Evolutionary conservation across 2,113 vertebrate genomes (phyloP).

Genomic region (Campylomormyrus numenius): DNA sequence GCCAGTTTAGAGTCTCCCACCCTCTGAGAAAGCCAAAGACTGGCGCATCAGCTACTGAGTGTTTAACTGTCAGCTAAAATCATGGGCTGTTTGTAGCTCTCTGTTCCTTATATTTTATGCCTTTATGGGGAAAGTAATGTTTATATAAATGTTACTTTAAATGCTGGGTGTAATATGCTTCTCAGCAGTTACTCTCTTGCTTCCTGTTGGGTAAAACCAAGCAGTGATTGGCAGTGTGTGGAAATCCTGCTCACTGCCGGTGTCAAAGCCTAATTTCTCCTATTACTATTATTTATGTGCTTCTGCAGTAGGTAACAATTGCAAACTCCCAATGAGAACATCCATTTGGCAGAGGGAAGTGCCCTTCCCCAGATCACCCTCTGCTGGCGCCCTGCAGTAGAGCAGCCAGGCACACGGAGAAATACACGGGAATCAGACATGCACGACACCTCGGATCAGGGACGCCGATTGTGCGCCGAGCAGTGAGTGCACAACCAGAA

Average conservation of each 20-base stretch:
- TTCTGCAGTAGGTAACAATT: neutral
- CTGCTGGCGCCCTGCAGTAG: neutral
- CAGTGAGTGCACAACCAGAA: conserved; percentile 17
- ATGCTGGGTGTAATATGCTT: neutral
- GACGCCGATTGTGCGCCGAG: neutral
- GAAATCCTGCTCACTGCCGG: neutral
- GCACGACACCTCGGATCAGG: conserved; percentile 10
- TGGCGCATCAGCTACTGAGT: neutral
- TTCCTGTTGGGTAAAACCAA: neutral
- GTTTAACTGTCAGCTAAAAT: neutral
- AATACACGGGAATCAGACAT: neutral
- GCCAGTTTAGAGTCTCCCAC: neutral
- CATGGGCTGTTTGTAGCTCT: neutral
- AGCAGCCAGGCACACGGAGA: neutral
- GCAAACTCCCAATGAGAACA: neutral
- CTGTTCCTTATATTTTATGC: neutral
- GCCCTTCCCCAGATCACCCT: neutral
- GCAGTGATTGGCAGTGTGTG: neutral
- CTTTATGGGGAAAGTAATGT: neutral
- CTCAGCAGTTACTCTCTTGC: neutral
- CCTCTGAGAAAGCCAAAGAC: neutral
- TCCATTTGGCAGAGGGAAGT: neutral
- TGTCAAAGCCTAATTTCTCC: neutral
- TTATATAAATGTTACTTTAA: neutral
- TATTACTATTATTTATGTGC: neutral